Percentiles rank a stretch among this genome's conserved stretches.
Evolutionary conservation across 2,888 invertebrate genomes (phyloP).

Genomic region (Aphidius colemani): DNA sequence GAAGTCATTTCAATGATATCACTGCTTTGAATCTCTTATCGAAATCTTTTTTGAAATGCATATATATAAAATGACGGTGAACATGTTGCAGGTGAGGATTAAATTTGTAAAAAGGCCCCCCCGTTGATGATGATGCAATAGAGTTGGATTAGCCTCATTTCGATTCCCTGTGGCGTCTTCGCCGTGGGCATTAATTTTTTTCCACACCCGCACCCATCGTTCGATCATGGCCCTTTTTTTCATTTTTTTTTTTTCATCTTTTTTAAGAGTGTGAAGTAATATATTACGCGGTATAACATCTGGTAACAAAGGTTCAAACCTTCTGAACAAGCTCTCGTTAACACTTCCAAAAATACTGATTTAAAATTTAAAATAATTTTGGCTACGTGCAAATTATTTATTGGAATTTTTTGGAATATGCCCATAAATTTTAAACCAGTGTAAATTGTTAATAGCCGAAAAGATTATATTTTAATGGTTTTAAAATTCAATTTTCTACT

Average conservation of each 20-base stretch:
- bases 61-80: constrained; percentile 12
- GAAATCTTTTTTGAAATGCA: constrained; percentile 15
- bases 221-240: background rate
- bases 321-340: constrained; percentile 28
- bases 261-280: constrained; percentile 49
- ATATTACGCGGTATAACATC: constrained; percentile 54
- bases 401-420: no score
- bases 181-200: constrained; percentile 22
- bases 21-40: constrained; percentile 19
- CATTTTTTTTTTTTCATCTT: constrained; percentile 2
- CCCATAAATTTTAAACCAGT: no score
- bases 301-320: constrained; percentile 34
- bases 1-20: constrained; percentile 15
- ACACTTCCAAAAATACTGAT: constrained; percentile 20
- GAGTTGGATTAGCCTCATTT: constrained; percentile 12
- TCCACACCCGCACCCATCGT: constrained; percentile 19
- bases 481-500: no score
- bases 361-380: background rate
- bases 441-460: no score
- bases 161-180: constrained; percentile 8
- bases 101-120: constrained; percentile 21
- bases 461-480: no score
- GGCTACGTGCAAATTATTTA: no score
- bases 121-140: constrained; percentile 18
- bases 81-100: constrained; percentile 22